Conservation (phyloP, 2,797 vertebrate genomes). For the Tangara arthus region DNA sequence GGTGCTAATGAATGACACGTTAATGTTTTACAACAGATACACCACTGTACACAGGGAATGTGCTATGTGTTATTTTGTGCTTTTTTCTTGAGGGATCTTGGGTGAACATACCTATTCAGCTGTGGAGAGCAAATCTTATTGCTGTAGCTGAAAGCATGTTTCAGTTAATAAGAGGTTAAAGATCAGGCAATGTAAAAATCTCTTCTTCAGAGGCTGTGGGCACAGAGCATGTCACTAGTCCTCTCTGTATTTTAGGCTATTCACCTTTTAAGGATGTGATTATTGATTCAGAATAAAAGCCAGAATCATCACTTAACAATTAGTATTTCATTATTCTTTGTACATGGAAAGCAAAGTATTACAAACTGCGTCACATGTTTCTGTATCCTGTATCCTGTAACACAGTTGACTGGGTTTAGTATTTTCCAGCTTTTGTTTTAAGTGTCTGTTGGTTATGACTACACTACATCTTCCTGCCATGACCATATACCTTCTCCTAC, state of each 20-base stretch:
- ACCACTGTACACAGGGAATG: background rate
- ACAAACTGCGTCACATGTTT: background rate
- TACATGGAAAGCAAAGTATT: background rate
- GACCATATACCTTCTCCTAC: background rate
- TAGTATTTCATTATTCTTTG: background rate
- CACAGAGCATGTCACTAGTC: background rate
- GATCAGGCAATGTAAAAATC: background rate
- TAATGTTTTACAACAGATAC: background rate
- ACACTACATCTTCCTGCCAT: background rate
- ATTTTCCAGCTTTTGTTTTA: background rate
- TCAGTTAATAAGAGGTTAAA: slow-evolving; percentile 16
- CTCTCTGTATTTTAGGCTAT: background rate
- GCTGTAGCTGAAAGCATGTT: background rate
- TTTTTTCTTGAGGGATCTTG: background rate
- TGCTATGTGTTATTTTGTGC: background rate
- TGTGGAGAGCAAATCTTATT: background rate
- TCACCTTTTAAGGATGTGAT: background rate
- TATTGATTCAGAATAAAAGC: background rate
- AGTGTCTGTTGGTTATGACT: background rate
- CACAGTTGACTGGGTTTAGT: background rate
- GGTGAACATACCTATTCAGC: background rate
- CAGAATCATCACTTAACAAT: background rate
- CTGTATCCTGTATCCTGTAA: background rate
- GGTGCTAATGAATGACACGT: background rate
- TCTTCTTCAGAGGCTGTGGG: background rate